Conservation (phyloP, 2,113 vertebrate species). For the Catagonus wagneri region DNA sequence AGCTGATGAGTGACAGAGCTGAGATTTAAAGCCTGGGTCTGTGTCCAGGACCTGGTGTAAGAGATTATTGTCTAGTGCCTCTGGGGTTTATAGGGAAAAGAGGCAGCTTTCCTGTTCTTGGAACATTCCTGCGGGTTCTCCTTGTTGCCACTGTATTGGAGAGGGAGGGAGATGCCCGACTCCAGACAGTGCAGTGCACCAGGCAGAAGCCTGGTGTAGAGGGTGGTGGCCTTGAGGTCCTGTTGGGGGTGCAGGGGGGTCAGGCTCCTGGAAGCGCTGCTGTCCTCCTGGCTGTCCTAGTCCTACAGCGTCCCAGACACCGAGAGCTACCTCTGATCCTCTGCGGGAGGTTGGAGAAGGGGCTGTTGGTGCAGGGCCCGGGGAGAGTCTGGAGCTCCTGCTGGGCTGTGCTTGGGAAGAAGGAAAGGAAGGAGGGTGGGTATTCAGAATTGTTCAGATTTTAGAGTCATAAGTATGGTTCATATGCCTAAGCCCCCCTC, state of each 20-base stretch:
- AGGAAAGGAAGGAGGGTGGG: background rate
- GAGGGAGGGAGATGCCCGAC: background rate
- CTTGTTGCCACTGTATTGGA: background rate
- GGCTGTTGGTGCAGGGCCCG: background rate
- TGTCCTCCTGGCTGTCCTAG: fast-evolving
- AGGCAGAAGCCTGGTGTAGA: background rate
- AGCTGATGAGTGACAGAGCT: background rate
- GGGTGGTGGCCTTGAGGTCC: background rate
- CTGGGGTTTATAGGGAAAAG: background rate
- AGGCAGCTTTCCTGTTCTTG: no score
- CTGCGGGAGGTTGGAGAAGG: background rate
- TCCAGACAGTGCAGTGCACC: background rate
- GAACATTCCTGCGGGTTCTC: background rate
- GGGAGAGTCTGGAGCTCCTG: background rate
- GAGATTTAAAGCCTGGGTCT: background rate
- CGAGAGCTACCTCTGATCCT: background rate
- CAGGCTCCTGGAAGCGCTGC: background rate
- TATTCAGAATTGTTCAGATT: background rate
- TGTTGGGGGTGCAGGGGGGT: background rate
- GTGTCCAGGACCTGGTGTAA: background rate
- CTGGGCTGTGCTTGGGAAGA: background rate
- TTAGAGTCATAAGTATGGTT: background rate
- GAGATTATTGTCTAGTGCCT: background rate
- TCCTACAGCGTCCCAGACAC: background rate
- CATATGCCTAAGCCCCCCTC: fast-evolving